Base-by-base conservation (phyloP, 2,113 vertebrate species). In the Triplophysa dalaica region DNA sequence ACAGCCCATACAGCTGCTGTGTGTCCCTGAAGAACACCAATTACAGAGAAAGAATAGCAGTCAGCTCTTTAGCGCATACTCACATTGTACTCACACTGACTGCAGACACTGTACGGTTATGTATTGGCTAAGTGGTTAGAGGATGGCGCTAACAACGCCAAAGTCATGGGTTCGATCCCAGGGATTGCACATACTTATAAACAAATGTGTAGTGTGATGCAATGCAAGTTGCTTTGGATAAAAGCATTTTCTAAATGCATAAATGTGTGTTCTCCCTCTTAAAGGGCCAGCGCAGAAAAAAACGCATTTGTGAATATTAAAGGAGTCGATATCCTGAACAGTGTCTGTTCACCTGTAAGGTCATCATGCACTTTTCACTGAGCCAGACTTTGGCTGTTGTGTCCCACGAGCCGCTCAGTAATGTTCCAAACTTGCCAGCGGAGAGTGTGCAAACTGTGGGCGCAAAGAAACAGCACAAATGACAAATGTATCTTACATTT, bases 341-440 rank as follows among this genome's bases (percentile, higher is more conserved):
- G 2, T 63, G 16, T 29, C 43, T 45, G 29, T 78, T 38, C 93
- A 98, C 98, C 97, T 98, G 93, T 86, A 99, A 88, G 3, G 96
- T 98, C 96, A 98, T 98, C 97, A 99, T 96, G 88, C 97, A 99
- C 85, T 96, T 98, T 83, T 98, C 96, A 88, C 94, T 96, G 79
- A 98, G 92, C 98, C 98, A 99, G 17, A 99, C 96, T 90, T 97
- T 99, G 56, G 96, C 96, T 67, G 96, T 98, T 0, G 94, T 96
- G 86, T 99, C 98, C 98, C 98, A 99, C 1, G 98, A 99, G 81
- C 97, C 98, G 83, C 97, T 99, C 85, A 99, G 85, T 75, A 99
- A 93, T 0, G 97, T 99, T 22, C 98, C 98, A 85, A 98, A 99
- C 89, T 96, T 99, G 76, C 98, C 98, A 85, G 97, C 94, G 0